Evolutionary conservation across 2,888 invertebrate genomes (phyloP).

Genomic region (Endotricha flammealis): DNA sequence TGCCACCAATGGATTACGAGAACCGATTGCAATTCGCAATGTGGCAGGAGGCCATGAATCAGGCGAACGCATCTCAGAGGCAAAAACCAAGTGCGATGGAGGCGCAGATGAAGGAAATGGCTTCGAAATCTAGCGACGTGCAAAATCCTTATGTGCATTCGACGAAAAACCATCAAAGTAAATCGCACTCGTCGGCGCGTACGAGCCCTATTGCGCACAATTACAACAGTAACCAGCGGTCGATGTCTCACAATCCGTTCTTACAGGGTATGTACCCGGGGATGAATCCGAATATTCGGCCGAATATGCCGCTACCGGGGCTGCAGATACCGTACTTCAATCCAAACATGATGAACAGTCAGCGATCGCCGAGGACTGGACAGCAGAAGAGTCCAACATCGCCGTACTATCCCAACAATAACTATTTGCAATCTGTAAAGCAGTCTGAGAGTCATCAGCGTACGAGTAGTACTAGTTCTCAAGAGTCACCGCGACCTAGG

Average conservation of each 20-base stretch:
- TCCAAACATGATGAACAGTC: constrained; percentile 54
- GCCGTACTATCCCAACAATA: constrained; percentile 65
- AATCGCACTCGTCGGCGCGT: constrained; percentile 64
- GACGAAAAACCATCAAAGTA: constrained; percentile 56
- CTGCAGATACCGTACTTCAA: constrained; percentile 66
- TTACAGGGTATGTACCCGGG: constrained; percentile 62
- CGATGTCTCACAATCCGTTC: constrained; percentile 49
- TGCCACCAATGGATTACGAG: constrained; percentile 71
- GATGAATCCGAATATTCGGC: constrained; percentile 52
- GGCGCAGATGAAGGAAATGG: constrained; percentile 52
- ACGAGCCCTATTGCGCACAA: constrained; percentile 70
- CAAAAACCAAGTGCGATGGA: constrained; percentile 44
- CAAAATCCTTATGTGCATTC: constrained; percentile 67
- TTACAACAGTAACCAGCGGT: constrained; percentile 54
- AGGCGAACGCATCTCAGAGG: constrained; percentile 64
- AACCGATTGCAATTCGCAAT: constrained; percentile 79
- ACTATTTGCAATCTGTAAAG: constrained; percentile 60
- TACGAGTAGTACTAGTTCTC: constrained; percentile 44
- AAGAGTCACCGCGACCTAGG: constrained; percentile 75
- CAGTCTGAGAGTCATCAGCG: constrained; percentile 46
- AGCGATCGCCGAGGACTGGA: constrained; percentile 48
- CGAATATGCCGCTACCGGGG: constrained; percentile 54
- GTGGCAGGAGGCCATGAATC: constrained; percentile 84
- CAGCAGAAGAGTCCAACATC: constrained; percentile 67
- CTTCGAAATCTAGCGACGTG: constrained; percentile 56